A percentile compares a stretch with the other conserved stretches of the same genome.
phyloP scores from a whole-genome alignment of 2,113 vertebrate genomes.

The Stercorarius parasiticus region DNA sequence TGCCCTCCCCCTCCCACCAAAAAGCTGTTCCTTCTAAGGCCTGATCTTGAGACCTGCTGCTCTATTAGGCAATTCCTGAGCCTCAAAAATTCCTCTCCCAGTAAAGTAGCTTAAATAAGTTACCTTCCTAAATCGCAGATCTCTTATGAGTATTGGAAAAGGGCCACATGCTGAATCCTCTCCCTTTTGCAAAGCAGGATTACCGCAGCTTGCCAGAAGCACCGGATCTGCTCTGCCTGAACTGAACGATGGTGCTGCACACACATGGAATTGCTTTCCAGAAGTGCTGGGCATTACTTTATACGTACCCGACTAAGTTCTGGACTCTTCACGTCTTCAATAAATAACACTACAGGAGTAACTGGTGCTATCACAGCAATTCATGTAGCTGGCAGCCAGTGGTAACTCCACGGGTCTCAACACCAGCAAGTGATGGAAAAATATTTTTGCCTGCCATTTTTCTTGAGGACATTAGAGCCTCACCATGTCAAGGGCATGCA shows the following conservation, averaged over 20 bases:
- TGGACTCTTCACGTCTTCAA: background rate
- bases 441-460: background rate
- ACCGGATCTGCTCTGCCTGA: rapidly evolving
- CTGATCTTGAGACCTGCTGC: background rate
- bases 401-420: background rate
- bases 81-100: background rate
- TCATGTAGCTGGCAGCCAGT: background rate
- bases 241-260: background rate
- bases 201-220: background rate
- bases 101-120: background rate
- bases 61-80: background rate
- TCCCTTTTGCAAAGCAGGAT: background rate
- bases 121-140: background rate
- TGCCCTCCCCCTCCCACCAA: background rate
- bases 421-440: background rate
- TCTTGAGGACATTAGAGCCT: background rate
- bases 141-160: background rate
- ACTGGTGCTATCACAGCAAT: background rate
- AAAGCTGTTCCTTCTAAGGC: background rate
- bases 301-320: background rate
- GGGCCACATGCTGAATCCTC: background rate
- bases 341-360: background rate
- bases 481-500: background rate
- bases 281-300: background rate
- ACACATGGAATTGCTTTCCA: rapidly evolving